A percentile compares a stretch with the other conserved stretches of the same genome.
Evolutionary conservation across 2,888 invertebrate species (phyloP).

Genomic region (Rhagophthalmus giganteus): DNA sequence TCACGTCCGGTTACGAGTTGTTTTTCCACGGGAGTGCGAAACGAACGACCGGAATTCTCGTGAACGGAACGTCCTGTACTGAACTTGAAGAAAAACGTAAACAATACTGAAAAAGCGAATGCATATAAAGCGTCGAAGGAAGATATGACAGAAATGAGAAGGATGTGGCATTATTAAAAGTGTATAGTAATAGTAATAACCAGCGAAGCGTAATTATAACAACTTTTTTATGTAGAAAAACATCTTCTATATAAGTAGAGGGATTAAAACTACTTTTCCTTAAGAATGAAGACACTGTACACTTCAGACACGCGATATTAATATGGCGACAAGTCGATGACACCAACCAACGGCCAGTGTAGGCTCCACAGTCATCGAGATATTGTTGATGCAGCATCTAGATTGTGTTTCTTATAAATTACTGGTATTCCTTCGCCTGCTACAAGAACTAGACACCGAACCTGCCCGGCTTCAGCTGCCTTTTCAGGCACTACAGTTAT

Average conservation of each 20-base stretch:
- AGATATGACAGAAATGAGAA: constrained; percentile 14
- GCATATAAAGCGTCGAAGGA: no score
- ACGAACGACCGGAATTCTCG: no score
- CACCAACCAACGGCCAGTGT: constrained; percentile 51
- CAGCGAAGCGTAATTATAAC: constrained; percentile 41
- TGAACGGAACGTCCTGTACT: no score
- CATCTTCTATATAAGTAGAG: constrained; percentile 46
- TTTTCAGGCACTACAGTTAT: constrained; percentile 52
- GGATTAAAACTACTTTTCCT: constrained; percentile 48
- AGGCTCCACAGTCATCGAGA: constrained; percentile 51
- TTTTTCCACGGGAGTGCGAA: no score
- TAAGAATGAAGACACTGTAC: constrained; percentile 50
- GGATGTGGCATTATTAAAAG: constrained; percentile 20
- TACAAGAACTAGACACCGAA: constrained; percentile 50
- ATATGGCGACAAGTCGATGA: constrained; percentile 55
- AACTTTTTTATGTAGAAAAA: constrained; percentile 43
- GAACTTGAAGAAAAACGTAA: neutral
- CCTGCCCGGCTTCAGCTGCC: constrained; percentile 47
- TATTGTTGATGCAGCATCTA: constrained; percentile 53
- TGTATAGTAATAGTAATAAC: constrained; percentile 27
- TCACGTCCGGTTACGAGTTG: no score
- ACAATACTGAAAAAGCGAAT: neutral
- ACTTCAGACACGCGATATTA: constrained; percentile 52
- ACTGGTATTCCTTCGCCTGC: constrained; percentile 48
- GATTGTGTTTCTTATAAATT: constrained; percentile 54